Percentiles rank a stretch among this genome's conserved stretches.
Conservation (phyloP, 2,113 vertebrate species). For the Ctenomys sociabilis region DNA sequence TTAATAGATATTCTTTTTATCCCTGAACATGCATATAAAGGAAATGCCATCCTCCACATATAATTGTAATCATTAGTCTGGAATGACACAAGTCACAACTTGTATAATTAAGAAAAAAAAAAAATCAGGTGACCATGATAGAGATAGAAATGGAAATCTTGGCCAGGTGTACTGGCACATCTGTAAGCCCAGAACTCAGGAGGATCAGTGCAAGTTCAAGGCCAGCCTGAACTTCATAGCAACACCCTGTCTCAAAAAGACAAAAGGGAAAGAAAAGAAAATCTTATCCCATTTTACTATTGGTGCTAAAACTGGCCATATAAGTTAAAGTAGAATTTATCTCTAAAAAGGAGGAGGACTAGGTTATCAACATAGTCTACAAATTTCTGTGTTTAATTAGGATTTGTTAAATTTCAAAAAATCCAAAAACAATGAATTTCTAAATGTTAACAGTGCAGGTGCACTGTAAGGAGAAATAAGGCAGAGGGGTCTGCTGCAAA, state of each 20-base stretch:
- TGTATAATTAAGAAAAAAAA: not conserved
- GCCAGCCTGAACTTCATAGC: not conserved
- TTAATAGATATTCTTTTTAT: not conserved
- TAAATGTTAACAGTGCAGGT: not conserved
- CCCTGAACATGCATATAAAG: constrained; percentile 44
- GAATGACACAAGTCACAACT: not conserved
- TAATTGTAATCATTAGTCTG: not conserved
- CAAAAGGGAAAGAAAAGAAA: not conserved
- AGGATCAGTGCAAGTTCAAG: not conserved
- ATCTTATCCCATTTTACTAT: not conserved
- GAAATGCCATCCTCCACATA: not conserved
- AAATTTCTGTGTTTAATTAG: constrained; percentile 17
- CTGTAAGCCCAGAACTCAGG: not conserved
- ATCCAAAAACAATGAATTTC: not conserved
- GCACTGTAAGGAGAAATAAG: not conserved
- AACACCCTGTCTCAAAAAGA: not conserved
- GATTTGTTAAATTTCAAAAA: constrained; percentile 6
- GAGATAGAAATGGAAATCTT: not conserved
- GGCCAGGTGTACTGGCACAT: not conserved
- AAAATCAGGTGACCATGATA: not conserved
- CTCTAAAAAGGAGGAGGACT: not conserved
- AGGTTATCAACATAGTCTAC: not conserved
- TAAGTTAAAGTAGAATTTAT: not conserved
- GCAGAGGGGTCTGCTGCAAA: not conserved
- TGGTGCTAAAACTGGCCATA: fast-evolving